A percentile compares a stretch with the other conserved stretches of the same genome.
Conservation (phyloP, 2,888 invertebrate species). For the Empis livida region DNA sequence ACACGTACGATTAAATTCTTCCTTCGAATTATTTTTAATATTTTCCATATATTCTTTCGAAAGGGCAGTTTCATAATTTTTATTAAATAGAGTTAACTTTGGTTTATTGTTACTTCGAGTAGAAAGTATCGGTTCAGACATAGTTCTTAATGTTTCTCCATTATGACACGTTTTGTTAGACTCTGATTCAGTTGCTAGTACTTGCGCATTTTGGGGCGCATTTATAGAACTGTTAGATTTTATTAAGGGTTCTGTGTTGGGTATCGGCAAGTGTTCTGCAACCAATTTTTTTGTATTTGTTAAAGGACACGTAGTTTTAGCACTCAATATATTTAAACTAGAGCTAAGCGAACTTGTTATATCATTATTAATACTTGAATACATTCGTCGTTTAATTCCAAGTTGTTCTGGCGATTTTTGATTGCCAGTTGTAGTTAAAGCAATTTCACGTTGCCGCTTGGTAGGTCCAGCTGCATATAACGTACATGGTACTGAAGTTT, state of each 20-base stretch:
- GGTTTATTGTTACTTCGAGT: constrained; percentile 14
- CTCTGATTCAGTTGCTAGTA: too few relatives aligned
- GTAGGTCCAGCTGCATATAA: constrained; percentile 8
- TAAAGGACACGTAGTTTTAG: constrained; percentile 10
- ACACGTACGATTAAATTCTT: constrained; percentile 25
- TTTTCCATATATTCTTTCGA: neutral
- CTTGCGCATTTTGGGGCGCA: too few relatives aligned
- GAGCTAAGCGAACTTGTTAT: constrained; percentile 33
- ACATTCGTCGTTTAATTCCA: constrained; percentile 26
- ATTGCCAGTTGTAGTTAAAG: constrained; percentile 1
- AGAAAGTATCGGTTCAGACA: neutral
- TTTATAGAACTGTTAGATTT: too few relatives aligned
- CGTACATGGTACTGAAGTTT: neutral
- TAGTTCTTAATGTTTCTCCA: neutral
- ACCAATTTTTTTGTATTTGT: too few relatives aligned
- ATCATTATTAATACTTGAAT: constrained; percentile 28
- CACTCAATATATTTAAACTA: constrained; percentile 18
- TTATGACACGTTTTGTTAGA: neutral
- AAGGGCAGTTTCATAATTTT: constrained; percentile 16
- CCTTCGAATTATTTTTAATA: neutral
- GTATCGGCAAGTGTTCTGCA: too few relatives aligned
- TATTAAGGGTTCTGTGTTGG: too few relatives aligned
- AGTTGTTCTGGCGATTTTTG: constrained; percentile 26
- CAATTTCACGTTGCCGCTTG: constrained; percentile 10
- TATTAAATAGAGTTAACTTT: constrained; percentile 31